Percentiles rank a stretch among this genome's conserved stretches.
These are phyloP conservation scores for Acrocephalus kingi DNA, from an alignment of 2,113 vertebrate genomes.

Conservation along the genomic window DNA sequence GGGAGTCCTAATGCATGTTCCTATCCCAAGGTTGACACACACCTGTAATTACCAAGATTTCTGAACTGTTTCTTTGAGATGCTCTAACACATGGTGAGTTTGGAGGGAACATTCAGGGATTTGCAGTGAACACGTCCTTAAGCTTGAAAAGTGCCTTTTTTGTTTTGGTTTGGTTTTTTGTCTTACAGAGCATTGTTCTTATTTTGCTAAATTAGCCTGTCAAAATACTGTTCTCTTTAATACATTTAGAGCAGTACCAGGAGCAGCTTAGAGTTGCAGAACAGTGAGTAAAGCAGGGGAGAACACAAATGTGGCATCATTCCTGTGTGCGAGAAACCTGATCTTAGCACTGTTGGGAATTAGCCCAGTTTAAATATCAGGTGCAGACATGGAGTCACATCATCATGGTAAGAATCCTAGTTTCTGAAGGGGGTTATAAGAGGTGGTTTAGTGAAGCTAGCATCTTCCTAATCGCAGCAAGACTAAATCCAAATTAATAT, in stretches of 20 bases:
- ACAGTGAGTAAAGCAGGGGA: background rate
- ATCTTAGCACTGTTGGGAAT: background rate
- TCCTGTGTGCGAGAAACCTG: background rate
- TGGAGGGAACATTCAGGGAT: background rate
- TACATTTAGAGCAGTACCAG: background rate
- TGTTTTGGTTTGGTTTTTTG: no score
- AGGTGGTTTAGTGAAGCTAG: background rate
- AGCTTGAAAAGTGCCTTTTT: background rate
- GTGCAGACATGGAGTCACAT: background rate
- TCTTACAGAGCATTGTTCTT: background rate
- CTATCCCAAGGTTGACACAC: background rate
- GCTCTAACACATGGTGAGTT: background rate
- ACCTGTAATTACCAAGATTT: background rate
- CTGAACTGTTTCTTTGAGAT: background rate
- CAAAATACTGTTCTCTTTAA: background rate
- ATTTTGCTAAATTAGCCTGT: background rate
- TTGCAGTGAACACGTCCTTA: background rate
- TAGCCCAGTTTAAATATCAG: background rate
- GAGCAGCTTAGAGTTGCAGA: background rate
- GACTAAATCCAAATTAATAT: background rate
- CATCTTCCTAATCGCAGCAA: background rate
- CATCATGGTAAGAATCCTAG: background rate
- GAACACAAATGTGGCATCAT: background rate
- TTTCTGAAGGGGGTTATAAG: background rate
- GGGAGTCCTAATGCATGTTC: accelerated